A percentile compares a stretch with the other conserved stretches of the same genome.
Conservation (phyloP, 2,113 vertebrate genomes). For the Anas platyrhynchos region DNA sequence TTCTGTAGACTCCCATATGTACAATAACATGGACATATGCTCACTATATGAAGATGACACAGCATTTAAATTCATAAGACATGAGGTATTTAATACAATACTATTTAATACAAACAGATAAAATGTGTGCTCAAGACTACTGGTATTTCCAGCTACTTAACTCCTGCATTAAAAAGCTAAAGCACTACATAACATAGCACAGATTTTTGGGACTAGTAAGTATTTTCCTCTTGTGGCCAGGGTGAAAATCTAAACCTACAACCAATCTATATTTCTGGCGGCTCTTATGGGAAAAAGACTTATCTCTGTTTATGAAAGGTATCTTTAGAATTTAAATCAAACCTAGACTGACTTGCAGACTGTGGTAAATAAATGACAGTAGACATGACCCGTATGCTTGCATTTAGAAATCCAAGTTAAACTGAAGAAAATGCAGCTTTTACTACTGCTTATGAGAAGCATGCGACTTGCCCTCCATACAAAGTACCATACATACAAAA, state of each 20-base stretch:
- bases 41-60: background rate
- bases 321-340: background rate
- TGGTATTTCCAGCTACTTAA: background rate
- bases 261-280: background rate
- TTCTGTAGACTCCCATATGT: background rate
- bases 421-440: background rate
- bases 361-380: background rate
- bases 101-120: background rate
- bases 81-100: background rate
- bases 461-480: background rate
- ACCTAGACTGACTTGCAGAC: rapidly evolving
- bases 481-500: background rate
- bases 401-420: background rate
- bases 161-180: background rate
- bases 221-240: background rate
- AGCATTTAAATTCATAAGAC: background rate
- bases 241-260: background rate
- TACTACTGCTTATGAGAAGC: rapidly evolving
- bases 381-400: background rate
- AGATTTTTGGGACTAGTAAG: background rate
- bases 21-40: background rate
- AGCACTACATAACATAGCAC: background rate
- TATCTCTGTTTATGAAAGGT: background rate
- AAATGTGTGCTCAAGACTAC: background rate
- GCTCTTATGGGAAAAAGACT: background rate